Evolutionary conservation across 2,797 vertebrate genomes (phyloP), one percentile per base, ranked within the genome.

Genomic region (Tapera naevia): DNA sequence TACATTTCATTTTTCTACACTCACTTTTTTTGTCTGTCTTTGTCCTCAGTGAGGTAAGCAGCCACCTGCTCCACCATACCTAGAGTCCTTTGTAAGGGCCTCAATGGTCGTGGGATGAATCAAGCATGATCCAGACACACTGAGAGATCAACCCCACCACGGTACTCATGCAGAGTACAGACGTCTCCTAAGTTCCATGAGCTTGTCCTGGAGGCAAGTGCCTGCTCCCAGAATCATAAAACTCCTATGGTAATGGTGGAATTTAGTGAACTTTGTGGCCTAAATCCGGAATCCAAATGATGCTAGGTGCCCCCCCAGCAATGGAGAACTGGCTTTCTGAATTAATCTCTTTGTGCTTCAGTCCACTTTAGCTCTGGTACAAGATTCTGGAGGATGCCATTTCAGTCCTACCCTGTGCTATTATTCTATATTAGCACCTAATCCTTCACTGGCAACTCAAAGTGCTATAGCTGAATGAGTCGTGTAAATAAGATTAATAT

Each of bases 91-190:
- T 70, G 23, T 33, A 35, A 23, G 8, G 46, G 11, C 18, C 30
- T 91, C 2, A 0, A 1, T n/a, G 22, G 9, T 65, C 22, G 86
- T 48, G 30, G 15, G 30, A 9, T n/a, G 24, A 22, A 8, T 80
- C 71, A 56, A 69, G 41, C 22, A 33, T 50, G 35, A 76, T 50
- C 22, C 24, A 74, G 50, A 72, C 17, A 45, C 24, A 51, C 15
- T 4, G 1, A 1, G 1, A 89, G 33, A 35, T 88, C 48, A 60
- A 15, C 14, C 28, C 28, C 0, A 0, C 66, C 35, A 15, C 41
- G 12, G 8, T 32, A 39, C 30, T 74, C 33, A 46, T 39, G 22
- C 37, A 67, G 25, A 67, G 15, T 35, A 56, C 0, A 50, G 19
- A 11, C 69, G 15, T 46, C 48, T 82, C 51, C 39, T 48, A 10